Evolutionary conservation across 2,113 vertebrate species (phyloP).

Genomic region (Pomatorhinus ruficollis): DNA sequence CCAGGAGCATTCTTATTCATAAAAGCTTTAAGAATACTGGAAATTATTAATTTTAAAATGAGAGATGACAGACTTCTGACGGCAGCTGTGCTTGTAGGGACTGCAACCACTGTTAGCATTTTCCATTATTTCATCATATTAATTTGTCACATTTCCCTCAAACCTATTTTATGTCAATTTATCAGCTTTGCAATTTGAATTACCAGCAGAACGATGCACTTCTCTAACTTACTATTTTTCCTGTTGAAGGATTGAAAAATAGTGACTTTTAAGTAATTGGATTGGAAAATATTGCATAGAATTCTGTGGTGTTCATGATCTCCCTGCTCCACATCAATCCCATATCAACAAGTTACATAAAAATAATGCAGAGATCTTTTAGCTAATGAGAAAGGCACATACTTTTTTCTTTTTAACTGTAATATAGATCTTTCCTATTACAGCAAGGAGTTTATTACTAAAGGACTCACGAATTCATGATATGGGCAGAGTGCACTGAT

Average conservation of each 20-base stretch:
- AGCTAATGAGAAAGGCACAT: conserved; percentile 51
- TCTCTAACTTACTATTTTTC: background rate
- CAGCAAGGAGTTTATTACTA: background rate
- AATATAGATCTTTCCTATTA: background rate
- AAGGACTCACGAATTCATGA: background rate
- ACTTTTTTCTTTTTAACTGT: background rate
- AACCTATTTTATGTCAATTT: background rate
- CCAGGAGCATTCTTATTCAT: background rate
- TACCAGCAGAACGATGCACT: background rate
- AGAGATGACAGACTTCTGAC: background rate
- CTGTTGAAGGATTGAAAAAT: background rate
- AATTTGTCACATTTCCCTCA: background rate
- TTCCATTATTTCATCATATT: background rate
- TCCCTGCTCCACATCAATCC: background rate
- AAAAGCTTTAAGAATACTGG: background rate
- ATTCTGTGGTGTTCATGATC: background rate
- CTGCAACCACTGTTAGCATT: background rate
- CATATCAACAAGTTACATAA: background rate
- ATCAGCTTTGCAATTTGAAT: background rate
- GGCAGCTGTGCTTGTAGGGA: background rate
- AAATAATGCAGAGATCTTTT: conserved; percentile 15
- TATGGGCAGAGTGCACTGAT: background rate
- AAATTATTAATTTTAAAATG: background rate
- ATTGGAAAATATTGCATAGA: conserved; percentile 44
- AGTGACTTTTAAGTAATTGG: background rate